A percentile compares a stretch with the other conserved stretches of the same genome.
phyloP scores from a whole-genome alignment of 2,888 invertebrate genomes.

The Aproaerema taeniolella region DNA sequence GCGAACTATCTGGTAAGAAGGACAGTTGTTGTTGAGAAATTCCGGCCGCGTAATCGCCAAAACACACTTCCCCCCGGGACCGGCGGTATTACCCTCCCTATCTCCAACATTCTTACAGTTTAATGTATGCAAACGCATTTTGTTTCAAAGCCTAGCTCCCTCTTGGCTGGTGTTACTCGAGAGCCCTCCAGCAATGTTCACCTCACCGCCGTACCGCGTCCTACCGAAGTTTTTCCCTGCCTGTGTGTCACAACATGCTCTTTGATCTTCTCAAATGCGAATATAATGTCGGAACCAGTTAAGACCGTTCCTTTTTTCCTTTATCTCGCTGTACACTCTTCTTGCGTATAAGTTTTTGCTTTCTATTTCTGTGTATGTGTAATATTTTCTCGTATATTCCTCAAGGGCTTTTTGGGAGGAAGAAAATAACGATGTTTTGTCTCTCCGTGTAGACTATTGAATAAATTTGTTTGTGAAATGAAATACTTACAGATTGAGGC shows the following conservation, averaged over 20 bases:
- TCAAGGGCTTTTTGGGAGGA: slow-evolving; percentile 43
- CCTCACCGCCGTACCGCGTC: slow-evolving; percentile 40
- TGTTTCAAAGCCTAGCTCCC: slow-evolving; percentile 75
- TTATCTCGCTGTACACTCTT: slow-evolving; percentile 48
- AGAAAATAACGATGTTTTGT: slow-evolving; percentile 55
- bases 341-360: slow-evolving; percentile 41
- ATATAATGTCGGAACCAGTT: slow-evolving; percentile 71
- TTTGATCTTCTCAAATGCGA: slow-evolving; percentile 75
- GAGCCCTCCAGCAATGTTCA: slow-evolving; percentile 60
- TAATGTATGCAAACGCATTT: slow-evolving; percentile 78
- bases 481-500: slow-evolving; percentile 44
- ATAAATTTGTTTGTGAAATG: slow-evolving; percentile 47
- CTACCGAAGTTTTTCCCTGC: slow-evolving; percentile 54
- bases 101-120: slow-evolving; percentile 75
- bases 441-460: slow-evolving; percentile 49
- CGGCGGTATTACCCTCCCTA: slow-evolving; percentile 60
- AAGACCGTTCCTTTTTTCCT: slow-evolving; percentile 53
- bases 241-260: slow-evolving; percentile 67
- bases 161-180: slow-evolving; percentile 63
- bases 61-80: slow-evolving; percentile 64
- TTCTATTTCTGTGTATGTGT: slow-evolving; percentile 27
- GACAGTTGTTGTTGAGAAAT: slow-evolving; percentile 59
- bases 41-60: slow-evolving; percentile 74
- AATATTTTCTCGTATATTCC: slow-evolving; percentile 45
- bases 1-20: slow-evolving; percentile 69